Evolutionary conservation across 2,797 vertebrate species (phyloP).

Genomic region (Hydrocynus forskahlii): DNA sequence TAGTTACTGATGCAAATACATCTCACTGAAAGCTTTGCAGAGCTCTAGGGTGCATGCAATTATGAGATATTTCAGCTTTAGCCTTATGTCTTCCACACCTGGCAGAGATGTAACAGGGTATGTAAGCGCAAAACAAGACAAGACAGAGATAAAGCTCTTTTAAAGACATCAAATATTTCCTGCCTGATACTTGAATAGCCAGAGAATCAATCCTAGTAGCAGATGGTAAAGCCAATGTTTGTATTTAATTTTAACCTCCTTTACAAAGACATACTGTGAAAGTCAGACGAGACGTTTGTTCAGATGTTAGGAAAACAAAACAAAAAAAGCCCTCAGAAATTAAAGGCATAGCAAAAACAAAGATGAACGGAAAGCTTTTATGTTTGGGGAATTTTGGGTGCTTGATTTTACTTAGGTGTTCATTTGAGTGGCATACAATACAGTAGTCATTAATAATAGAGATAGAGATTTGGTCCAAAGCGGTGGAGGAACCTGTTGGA

Average conservation of each 20-base stretch:
- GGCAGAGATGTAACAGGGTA: conserved; percentile 53
- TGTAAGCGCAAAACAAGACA: conserved; percentile 64
- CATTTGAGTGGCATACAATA: conserved; percentile 77
- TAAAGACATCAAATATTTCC: conserved; percentile 55
- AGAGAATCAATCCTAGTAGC: conserved; percentile 59
- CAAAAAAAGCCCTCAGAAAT: conserved; percentile 74
- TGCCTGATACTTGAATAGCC: conserved; percentile 65
- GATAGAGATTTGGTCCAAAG: conserved; percentile 56
- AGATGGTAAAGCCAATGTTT: conserved; percentile 67
- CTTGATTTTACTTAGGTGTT: conserved; percentile 74
- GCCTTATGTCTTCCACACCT: conserved; percentile 76
- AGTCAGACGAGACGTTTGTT: conserved; percentile 52
- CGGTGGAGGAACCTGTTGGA: conserved; percentile 52
- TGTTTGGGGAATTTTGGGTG: conserved; percentile 72
- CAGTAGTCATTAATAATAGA: conserved; percentile 76
- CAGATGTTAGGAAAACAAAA: conserved; percentile 62
- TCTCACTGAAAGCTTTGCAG: not conserved
- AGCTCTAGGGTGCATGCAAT: conserved; percentile 2
- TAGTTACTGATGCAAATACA: not conserved
- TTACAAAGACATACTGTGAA: conserved; percentile 62
- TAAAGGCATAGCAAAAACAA: conserved; percentile 70
- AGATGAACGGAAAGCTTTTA: conserved; percentile 72
- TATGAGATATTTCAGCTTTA: conserved; percentile 56
- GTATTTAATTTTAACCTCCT: conserved; percentile 65
- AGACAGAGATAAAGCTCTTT: conserved; percentile 67